Evolutionary conservation across 2,113 vertebrate species (phyloP).

Genomic region (Odontesthes bonariensis): DNA sequence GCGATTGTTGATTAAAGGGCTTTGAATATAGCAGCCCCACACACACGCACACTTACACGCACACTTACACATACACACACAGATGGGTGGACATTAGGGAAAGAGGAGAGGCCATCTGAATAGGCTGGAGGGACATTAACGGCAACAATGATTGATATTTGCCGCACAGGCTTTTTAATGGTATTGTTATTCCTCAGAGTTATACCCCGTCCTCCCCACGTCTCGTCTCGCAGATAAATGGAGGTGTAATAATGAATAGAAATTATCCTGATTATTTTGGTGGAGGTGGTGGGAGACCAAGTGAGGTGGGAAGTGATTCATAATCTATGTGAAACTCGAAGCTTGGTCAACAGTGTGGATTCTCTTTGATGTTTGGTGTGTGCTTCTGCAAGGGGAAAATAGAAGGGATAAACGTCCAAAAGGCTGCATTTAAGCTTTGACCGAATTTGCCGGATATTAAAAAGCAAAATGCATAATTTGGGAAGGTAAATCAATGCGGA

Average conservation of each 20-base stretch:
- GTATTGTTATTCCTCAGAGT: slow-evolving; percentile 94
- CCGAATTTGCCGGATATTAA: neutral
- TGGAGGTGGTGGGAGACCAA: slow-evolving; percentile 52
- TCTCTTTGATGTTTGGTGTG: slow-evolving; percentile 16
- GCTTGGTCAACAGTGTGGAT: slow-evolving; percentile 58
- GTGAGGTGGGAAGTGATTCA: slow-evolving; percentile 43
- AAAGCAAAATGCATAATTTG: neutral
- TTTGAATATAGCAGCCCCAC: slow-evolving; percentile 88
- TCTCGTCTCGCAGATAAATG: slow-evolving; percentile 85
- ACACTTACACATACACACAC: slow-evolving; percentile 78
- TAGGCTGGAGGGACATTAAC: slow-evolving; percentile 95
- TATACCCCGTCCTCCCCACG: slow-evolving; percentile 88
- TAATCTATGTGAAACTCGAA: slow-evolving; percentile 57
- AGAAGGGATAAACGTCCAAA: neutral
- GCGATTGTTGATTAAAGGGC: slow-evolving; percentile 96
- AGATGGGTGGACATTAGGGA: slow-evolving; percentile 96
- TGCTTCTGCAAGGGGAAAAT: neutral
- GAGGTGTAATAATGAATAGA: slow-evolving; percentile 82
- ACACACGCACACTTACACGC: slow-evolving; percentile 42
- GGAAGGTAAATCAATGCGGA: neutral
- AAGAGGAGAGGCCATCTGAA: slow-evolving; percentile 92
- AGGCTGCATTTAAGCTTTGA: neutral
- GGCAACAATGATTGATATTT: slow-evolving; percentile 96
- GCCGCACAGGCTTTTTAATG: slow-evolving; percentile 91
- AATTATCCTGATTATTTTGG: slow-evolving; percentile 79